Evolutionary conservation across 2,888 invertebrate genomes (phyloP).

Genomic region (Autographa gamma): DNA sequence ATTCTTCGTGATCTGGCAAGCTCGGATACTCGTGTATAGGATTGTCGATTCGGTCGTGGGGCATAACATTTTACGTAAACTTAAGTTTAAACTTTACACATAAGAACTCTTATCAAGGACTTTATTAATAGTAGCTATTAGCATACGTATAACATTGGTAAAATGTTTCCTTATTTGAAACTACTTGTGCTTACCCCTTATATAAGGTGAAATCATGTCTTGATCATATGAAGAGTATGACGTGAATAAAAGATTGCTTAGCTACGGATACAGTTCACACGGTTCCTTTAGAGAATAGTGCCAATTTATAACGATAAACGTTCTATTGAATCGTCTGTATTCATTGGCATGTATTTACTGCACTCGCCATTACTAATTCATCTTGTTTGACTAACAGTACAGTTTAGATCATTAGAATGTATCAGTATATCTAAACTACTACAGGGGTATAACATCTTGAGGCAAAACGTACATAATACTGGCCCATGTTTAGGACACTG

Average conservation of each 20-base stretch:
- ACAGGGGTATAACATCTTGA: background rate
- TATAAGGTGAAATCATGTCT: background rate
- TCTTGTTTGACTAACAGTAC: background rate
- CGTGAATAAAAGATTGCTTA: conserved; percentile 15
- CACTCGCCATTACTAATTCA: background rate
- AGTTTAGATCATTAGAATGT: background rate
- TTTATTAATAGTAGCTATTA: too few relatives aligned
- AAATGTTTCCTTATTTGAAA: background rate
- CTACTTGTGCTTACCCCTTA: background rate
- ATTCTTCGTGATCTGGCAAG: too few relatives aligned
- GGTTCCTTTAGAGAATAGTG: conserved; percentile 23
- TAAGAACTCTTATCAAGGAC: too few relatives aligned
- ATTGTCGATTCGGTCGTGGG: too few relatives aligned
- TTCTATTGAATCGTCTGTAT: conserved; percentile 7
- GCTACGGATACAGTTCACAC: conserved; percentile 19
- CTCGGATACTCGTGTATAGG: too few relatives aligned
- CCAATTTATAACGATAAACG: conserved; percentile 27
- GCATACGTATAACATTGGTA: background rate
- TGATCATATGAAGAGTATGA: conserved; percentile 1
- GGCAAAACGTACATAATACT: too few relatives aligned
- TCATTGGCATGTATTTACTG: conserved; percentile 10
- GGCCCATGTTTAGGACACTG: too few relatives aligned
- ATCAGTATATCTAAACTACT: background rate
- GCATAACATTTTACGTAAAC: too few relatives aligned
- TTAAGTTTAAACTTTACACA: too few relatives aligned